These are phyloP conservation scores for Microctonus brassicae DNA, from an alignment of 2,888 invertebrate species.

Conservation along the genomic window DNA sequence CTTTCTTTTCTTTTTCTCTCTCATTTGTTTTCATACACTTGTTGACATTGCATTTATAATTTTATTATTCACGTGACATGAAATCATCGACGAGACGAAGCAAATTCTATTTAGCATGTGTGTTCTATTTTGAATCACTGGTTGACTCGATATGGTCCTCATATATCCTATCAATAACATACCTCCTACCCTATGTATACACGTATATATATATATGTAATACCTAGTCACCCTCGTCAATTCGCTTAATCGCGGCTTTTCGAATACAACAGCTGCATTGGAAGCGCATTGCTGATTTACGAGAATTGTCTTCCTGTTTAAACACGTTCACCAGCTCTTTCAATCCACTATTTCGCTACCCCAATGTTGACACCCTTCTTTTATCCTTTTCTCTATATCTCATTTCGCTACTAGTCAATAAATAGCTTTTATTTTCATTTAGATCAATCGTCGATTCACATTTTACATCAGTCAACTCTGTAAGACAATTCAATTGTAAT, in stretches of 20 bases:
- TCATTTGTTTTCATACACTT: no score
- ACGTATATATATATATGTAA: not conserved
- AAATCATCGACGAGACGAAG: not conserved
- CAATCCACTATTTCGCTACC: not conserved
- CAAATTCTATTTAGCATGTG: constrained; percentile 11
- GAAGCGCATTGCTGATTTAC: constrained; percentile 39
- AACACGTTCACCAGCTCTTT: constrained; percentile 11
- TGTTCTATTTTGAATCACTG: not conserved
- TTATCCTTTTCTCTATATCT: not conserved
- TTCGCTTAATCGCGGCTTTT: constrained; percentile 32
- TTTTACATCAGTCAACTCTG: not conserved
- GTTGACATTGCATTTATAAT: no score
- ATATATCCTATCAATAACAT: not conserved
- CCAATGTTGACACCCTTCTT: constrained; percentile 3
- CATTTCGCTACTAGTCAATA: not conserved
- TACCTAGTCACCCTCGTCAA: not conserved
- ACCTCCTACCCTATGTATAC: not conserved
- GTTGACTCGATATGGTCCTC: not conserved
- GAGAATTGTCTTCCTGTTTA: constrained; percentile 44
- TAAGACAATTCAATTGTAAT: not conserved
- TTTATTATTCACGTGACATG: constrained; percentile 15
- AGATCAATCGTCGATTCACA: not conserved
- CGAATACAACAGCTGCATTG: constrained; percentile 32
- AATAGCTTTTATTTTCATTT: not conserved
- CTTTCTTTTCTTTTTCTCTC: not conserved